A percentile compares a stretch with the other conserved stretches of the same genome.
These are phyloP conservation scores for Gorsachius magnificus DNA, from an alignment of 2,797 vertebrate species.

Conservation along the genomic window DNA sequence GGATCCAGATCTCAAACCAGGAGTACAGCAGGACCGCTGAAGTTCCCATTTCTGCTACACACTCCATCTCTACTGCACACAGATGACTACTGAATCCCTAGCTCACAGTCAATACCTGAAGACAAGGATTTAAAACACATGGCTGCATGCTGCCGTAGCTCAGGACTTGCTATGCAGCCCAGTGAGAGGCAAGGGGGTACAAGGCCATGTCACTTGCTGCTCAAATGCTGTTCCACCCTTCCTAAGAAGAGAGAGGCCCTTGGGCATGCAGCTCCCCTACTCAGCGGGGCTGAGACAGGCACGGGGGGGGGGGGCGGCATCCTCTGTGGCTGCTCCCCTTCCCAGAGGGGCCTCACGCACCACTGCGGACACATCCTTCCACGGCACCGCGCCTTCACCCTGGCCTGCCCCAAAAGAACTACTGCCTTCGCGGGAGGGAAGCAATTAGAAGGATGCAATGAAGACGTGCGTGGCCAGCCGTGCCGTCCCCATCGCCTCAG, in stretches of 20 bases:
- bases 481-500: background rate
- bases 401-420: accelerated
- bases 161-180: accelerated
- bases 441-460: accelerated
- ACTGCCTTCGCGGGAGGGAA: background rate
- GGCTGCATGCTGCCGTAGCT: background rate
- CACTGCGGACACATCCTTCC: background rate
- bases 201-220: background rate
- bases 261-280: background rate
- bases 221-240: accelerated
- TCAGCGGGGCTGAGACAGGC: accelerated
- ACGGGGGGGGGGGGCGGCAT: background rate
- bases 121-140: background rate
- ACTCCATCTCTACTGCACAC: accelerated
- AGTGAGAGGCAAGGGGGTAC: accelerated
- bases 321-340: background rate
- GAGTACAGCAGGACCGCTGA: accelerated
- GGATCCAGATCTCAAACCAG: background rate
- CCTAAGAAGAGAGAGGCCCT: accelerated
- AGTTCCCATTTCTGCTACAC: accelerated
- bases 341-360: background rate
- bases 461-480: too few species aligned
- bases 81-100: background rate
- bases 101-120: background rate
- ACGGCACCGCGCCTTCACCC: background rate